phyloP scores from a whole-genome alignment of 2,113 vertebrate genomes.

The Ploceus nigricollis region DNA sequence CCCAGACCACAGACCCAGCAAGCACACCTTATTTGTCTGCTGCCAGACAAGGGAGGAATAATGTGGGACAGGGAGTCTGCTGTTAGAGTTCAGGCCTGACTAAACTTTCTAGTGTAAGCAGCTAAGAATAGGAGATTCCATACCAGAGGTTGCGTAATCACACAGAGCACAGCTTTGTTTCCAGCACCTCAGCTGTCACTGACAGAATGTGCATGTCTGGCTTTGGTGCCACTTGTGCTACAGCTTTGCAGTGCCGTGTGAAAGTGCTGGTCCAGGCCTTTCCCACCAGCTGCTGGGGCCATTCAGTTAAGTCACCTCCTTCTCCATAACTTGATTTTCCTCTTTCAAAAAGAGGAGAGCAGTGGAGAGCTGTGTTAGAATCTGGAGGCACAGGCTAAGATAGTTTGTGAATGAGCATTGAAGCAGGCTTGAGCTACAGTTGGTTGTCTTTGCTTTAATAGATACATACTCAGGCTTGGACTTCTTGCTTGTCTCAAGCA shows the following conservation, averaged over 20 bases:
- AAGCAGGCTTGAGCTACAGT: not conserved
- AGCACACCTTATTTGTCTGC: not conserved
- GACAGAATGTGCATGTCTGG: not conserved
- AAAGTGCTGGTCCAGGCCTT: not conserved
- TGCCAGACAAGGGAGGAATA: not conserved
- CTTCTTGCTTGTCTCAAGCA: not conserved
- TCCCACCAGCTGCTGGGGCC: not conserved
- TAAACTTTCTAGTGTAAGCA: not conserved
- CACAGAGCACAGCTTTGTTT: not conserved
- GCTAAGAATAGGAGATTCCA: slow-evolving; percentile 6
- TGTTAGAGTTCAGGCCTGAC: not conserved
- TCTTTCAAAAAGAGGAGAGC: not conserved
- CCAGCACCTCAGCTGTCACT: not conserved
- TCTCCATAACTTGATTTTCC: not conserved
- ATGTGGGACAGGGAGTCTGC: not conserved
- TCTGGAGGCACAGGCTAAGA: not conserved
- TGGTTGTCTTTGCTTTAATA: not conserved
- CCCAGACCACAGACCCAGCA: not conserved
- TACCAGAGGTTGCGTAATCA: not conserved
- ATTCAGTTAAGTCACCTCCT: not conserved
- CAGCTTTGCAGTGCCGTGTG: not conserved
- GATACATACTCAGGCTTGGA: rapidly evolving
- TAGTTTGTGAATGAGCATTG: not conserved
- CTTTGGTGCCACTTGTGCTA: not conserved
- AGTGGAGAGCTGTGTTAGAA: not conserved